Conservation (phyloP, 2,797 vertebrate genomes). For the Emys orbicularis region DNA sequence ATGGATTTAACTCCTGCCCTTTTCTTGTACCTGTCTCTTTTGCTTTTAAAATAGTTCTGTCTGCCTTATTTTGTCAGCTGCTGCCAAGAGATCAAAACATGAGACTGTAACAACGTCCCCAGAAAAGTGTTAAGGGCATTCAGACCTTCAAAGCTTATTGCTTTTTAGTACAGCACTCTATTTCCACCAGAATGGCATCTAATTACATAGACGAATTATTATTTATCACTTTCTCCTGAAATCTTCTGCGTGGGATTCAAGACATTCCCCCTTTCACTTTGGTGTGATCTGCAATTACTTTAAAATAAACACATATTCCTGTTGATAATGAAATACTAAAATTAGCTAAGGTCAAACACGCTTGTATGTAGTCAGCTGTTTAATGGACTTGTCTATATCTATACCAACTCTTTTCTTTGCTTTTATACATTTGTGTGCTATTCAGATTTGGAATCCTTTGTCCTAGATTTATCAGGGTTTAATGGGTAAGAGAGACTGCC, state of each 20-base stretch:
- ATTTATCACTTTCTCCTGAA: not conserved
- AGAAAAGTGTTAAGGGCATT: not conserved
- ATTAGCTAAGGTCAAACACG: not conserved
- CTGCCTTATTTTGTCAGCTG: not conserved
- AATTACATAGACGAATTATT: not conserved
- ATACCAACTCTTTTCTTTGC: not conserved
- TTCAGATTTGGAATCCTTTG: not conserved
- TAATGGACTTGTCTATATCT: not conserved
- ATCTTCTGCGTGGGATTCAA: not conserved
- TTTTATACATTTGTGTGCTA: not conserved
- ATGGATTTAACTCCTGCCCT: accelerated
- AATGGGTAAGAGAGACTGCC: not conserved
- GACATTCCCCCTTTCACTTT: not conserved
- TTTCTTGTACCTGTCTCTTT: not conserved
- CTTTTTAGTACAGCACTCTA: not conserved
- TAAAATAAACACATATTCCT: not conserved
- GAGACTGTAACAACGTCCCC: not conserved
- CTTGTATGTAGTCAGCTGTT: not conserved
- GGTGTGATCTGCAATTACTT: not conserved
- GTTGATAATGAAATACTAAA: not conserved
- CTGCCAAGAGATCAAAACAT: not conserved
- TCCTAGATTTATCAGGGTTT: constrained; percentile 1
- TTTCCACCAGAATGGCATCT: not conserved
- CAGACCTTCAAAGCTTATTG: not conserved
- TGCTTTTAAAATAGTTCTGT: not conserved